These are phyloP conservation scores for Eupsittula cactorum DNA, from an alignment of 2,113 vertebrate species.

Conservation along the genomic window DNA sequence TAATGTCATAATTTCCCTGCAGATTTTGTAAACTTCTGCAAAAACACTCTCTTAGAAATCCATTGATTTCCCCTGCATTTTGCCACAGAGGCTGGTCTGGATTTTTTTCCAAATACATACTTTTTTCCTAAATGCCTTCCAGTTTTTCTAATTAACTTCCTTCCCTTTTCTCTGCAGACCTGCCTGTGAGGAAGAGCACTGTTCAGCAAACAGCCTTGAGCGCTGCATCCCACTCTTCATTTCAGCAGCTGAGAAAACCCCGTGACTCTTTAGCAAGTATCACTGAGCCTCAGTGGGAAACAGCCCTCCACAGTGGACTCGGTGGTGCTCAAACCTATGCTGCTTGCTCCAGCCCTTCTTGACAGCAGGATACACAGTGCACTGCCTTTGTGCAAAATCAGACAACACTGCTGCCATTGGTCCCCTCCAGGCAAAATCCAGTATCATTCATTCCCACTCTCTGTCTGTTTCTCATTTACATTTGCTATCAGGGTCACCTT, in stretches of 20 bases:
- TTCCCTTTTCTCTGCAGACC: background rate
- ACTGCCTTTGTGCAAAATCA: background rate
- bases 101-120: background rate
- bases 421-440: slow-evolving; percentile 46
- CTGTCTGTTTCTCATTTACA: slow-evolving; percentile 15
- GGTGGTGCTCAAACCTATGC: accelerated
- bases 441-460: background rate
- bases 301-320: background rate
- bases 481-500: background rate
- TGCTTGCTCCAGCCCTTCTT: background rate
- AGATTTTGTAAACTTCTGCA: background rate
- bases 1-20: slow-evolving; percentile 1
- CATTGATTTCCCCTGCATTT: background rate
- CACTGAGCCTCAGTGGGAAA: background rate
- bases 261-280: background rate
- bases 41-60: background rate
- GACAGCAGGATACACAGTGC: background rate
- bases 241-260: background rate
- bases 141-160: slow-evolving; percentile 28
- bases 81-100: background rate
- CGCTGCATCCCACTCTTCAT: background rate
- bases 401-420: background rate
- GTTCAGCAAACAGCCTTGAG: slow-evolving; percentile 10
- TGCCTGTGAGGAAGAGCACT: background rate
- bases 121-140: background rate